Evolutionary conservation across 2,888 invertebrate genomes (phyloP).

Genomic region (Caenorhabditis wallacei): DNA sequence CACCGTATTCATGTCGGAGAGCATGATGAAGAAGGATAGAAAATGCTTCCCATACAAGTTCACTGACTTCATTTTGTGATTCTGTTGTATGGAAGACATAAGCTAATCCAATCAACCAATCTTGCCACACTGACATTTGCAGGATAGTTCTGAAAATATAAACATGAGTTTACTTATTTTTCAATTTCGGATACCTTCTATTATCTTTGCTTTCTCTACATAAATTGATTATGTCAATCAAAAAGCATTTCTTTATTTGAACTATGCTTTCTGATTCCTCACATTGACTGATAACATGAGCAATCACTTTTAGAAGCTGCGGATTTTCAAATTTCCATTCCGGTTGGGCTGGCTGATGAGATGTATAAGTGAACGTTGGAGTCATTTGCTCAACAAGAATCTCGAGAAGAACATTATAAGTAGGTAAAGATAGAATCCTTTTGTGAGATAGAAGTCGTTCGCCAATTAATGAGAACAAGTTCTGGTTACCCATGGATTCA

Average conservation of each 20-base stretch:
- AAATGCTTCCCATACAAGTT: conserved; percentile 98
- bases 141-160: conserved; percentile 88
- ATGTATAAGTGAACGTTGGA: conserved; percentile 94
- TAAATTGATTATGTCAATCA: conserved; percentile 97
- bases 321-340: conserved; percentile 83
- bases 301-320: conserved; percentile 99
- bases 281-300: conserved; percentile 95
- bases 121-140: conserved; percentile 99
- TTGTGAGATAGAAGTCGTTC: conserved; percentile 93
- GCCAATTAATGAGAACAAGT: conserved; percentile 96
- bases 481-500: conserved; percentile 99
- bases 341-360: conserved; percentile 88
- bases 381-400: conserved; percentile 94
- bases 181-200: conserved; percentile 84
- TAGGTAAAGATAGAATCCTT: conserved; percentile 93
- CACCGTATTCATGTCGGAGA: conserved; percentile 98
- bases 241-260: conserved; percentile 94
- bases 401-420: conserved; percentile 98
- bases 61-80: conserved; percentile 89
- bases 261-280: conserved; percentile 93
- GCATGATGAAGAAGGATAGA: conserved; percentile 98
- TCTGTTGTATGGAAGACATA: conserved; percentile 93
- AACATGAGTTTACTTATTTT: not conserved
- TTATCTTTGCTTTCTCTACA: conserved; percentile 98
- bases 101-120: conserved; percentile 96